Evolutionary conservation across 2,113 vertebrate species (phyloP).

Genomic region (Halcyon malimbica): DNA sequence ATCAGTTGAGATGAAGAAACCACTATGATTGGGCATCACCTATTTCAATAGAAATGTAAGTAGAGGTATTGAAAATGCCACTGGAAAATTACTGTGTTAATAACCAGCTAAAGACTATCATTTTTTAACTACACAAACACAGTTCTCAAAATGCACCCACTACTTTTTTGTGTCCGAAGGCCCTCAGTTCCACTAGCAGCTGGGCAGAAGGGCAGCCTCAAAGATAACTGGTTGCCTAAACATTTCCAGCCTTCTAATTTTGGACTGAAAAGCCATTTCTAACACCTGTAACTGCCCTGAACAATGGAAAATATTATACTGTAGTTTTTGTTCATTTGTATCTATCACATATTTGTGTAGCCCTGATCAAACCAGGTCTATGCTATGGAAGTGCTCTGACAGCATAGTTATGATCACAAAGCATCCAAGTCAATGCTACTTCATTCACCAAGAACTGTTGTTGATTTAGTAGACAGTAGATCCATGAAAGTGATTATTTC

Average conservation of each 20-base stretch:
- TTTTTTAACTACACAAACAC: neutral
- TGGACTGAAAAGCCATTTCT: neutral
- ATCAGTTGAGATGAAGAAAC: neutral
- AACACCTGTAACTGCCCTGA: neutral
- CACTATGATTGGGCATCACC: neutral
- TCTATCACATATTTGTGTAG: neutral
- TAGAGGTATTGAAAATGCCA: neutral
- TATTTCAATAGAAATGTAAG: neutral
- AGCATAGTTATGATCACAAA: neutral
- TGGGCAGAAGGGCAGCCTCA: rapidly evolving
- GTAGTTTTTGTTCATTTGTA: neutral
- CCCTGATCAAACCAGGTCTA: neutral
- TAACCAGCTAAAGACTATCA: neutral
- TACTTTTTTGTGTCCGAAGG: neutral
- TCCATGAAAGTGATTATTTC: neutral
- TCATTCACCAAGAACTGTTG: neutral
- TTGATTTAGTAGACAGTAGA: neutral
- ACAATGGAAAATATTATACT: neutral
- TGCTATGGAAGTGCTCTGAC: neutral
- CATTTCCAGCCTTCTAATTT: neutral
- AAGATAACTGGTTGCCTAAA: neutral
- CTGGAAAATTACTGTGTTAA: neutral
- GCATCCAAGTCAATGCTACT: neutral
- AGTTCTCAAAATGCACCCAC: neutral
- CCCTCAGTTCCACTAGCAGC: neutral